Percentiles rank a stretch among this genome's conserved stretches.
phyloP scores from a whole-genome alignment of 2,888 invertebrate species.

The Hypselothyrea guttata region DNA sequence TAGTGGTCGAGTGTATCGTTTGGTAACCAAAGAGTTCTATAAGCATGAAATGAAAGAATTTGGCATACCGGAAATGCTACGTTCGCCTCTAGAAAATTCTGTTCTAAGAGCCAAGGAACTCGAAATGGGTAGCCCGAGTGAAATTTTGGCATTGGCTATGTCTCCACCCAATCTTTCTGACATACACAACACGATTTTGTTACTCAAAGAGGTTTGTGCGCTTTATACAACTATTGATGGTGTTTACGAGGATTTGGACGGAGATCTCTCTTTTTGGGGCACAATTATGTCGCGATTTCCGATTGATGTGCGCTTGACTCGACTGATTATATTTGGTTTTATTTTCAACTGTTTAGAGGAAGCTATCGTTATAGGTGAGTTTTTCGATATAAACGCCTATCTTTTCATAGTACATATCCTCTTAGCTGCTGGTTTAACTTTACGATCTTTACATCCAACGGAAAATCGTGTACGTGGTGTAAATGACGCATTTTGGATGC shows the following conservation, averaged over 20 bases:
- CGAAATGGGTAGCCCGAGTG: constrained; percentile 90
- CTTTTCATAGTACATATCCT: neutral
- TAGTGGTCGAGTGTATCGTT: constrained; percentile 92
- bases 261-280: constrained; percentile 94
- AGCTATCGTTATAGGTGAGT: constrained; percentile 88
- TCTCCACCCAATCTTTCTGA: constrained; percentile 93
- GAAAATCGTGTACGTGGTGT: constrained; percentile 82
- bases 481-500: constrained; percentile 85
- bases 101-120: constrained; percentile 92
- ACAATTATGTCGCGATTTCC: constrained; percentile 91
- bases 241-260: constrained; percentile 86
- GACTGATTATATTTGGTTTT: constrained; percentile 93
- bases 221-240: constrained; percentile 85
- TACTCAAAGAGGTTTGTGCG: constrained; percentile 93
- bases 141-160: constrained; percentile 91
- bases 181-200: constrained; percentile 91
- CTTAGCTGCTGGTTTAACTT: constrained; percentile 90
- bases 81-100: constrained; percentile 91
- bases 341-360: constrained; percentile 93
- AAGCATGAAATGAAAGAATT: constrained; percentile 84
- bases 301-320: constrained; percentile 90
- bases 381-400: neutral
- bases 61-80: constrained; percentile 88
- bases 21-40: constrained; percentile 88
- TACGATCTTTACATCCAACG: constrained; percentile 90